Evolutionary conservation across 2,113 vertebrate genomes (phyloP), one percentile per base, ranked within the genome.

Genomic region (Vanacampus margaritifer): DNA sequence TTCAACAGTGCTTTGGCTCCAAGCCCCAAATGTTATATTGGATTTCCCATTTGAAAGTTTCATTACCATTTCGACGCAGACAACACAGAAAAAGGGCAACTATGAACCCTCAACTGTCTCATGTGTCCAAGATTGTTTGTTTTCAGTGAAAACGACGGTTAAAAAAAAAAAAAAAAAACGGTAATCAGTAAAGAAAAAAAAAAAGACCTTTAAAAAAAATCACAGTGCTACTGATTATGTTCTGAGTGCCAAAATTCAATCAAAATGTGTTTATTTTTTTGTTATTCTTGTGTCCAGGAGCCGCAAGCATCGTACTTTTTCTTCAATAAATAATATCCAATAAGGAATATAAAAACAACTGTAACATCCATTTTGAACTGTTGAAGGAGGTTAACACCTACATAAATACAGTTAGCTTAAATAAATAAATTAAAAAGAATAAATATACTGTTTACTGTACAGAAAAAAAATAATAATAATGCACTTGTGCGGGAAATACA

Each of bases 341-440:
- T 82, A 83, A 67, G 78, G 80, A 85, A 87, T 85, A 84, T 67
- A 89, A 87, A 89, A 89, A 89, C 60, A 84, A 86, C 63, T 84
- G 82, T 87, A 86, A 90, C 83, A 84, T 78, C 73, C 78, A 79
- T 85, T 86, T 86, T 73, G 65, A 84, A 84, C 57, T 43, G 85
- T 76, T 71, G 73, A 81, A 72, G 75, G 75, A 76, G 85, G 87
- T 88, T 90, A 89, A 87, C 87, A 81, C 88, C 79, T 85, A 83
- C 90, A 92, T 91, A 92, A 92, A 93, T 93, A 92, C 81, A 86
- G 79, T 87, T 87, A 85, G 73, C 81, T 87, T 91, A 91, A 92
- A 92, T 92, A 93, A 92, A 93, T 93, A 91, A 92, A 91, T 92
- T 84, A 91, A 89, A 57, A 90, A 79, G 84, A 83, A 89, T 89